Conservation (phyloP, 2,113 vertebrate genomes). For the Orientallactaga bullata region DNA sequence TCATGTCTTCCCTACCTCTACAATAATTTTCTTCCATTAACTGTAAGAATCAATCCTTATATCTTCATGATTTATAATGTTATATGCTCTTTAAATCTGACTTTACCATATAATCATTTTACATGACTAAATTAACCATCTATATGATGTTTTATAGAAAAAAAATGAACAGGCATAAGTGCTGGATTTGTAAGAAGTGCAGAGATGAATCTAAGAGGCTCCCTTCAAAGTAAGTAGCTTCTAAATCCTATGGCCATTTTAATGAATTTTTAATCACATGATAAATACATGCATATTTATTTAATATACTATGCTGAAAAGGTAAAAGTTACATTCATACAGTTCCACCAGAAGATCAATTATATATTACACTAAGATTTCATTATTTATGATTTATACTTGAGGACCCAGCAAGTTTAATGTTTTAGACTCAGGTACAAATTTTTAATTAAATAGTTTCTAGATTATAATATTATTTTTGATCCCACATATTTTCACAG, state of each 20-base stretch:
- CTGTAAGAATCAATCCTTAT: slow-evolving; percentile 32
- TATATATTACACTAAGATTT: neutral
- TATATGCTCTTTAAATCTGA: slow-evolving; percentile 24
- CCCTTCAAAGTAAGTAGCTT: slow-evolving; percentile 82
- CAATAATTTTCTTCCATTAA: neutral
- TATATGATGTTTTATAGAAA: slow-evolving; percentile 75
- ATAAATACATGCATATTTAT: neutral
- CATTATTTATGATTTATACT: slow-evolving; percentile 14
- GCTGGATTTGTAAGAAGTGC: slow-evolving; percentile 83
- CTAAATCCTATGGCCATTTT: neutral
- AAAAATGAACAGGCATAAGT: slow-evolving; percentile 76
- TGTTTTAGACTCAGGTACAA: neutral
- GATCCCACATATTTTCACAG: neutral
- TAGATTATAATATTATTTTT: slow-evolving; percentile 20
- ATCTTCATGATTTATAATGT: neutral
- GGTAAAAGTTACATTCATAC: slow-evolving; percentile 20
- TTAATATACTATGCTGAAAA: slow-evolving; percentile 32
- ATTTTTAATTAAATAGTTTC: neutral
- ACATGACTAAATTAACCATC: slow-evolving; percentile 31
- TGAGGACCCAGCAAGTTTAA: slow-evolving; percentile 2
- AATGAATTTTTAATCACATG: neutral
- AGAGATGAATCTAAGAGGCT: slow-evolving; percentile 70
- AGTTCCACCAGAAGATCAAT: neutral
- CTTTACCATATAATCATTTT: slow-evolving; percentile 7
- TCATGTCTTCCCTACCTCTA: neutral